Evolutionary conservation across 2,113 vertebrate genomes (phyloP).

Genomic region (Telmatochromis brichardi): DNA sequence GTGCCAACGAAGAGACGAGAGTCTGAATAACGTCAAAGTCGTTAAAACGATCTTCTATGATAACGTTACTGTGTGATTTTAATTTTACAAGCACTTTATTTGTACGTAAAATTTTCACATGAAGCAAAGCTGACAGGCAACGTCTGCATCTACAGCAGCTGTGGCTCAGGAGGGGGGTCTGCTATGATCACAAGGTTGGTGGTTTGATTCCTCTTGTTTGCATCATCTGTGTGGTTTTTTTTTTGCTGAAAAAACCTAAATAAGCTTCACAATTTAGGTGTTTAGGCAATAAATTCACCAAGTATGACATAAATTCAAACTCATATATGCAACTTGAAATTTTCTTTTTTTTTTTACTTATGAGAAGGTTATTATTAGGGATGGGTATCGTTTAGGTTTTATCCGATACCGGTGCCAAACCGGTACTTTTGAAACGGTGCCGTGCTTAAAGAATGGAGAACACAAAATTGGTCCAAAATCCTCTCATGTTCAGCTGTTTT

Average conservation of each 20-base stretch:
- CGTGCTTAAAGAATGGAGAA: too few species aligned
- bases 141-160: neutral
- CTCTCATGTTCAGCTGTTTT: too few species aligned
- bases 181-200: neutral
- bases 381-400: too few species aligned
- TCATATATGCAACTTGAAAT: neutral
- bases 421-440: too few species aligned
- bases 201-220: neutral
- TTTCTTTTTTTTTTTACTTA: neutral
- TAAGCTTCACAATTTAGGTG: neutral
- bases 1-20: neutral
- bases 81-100: neutral
- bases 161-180: neutral
- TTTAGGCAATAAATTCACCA: neutral
- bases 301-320: neutral
- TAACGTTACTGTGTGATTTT: neutral
- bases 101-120: neutral
- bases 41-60: neutral
- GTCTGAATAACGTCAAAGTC: neutral
- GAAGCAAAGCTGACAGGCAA: neutral
- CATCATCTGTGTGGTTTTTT: neutral
- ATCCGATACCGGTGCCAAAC: too few species aligned
- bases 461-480: too few species aligned
- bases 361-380: neutral
- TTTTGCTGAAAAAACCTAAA: neutral